phyloP scores from a whole-genome alignment of 2,888 invertebrate genomes.

The Rapana venosa region DNA sequence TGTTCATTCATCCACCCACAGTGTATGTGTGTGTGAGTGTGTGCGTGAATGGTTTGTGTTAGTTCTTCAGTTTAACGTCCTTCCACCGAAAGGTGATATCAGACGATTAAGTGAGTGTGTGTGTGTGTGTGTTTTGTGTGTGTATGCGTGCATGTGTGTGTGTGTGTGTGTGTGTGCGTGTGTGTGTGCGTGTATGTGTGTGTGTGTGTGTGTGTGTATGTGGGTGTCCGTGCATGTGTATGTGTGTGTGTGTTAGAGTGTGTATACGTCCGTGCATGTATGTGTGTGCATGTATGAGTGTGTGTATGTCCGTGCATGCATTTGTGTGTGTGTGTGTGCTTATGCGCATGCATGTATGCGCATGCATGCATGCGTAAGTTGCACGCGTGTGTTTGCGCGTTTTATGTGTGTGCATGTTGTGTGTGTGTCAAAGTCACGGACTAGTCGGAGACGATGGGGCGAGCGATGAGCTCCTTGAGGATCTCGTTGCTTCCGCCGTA shows the following conservation, averaged over 20 bases:
- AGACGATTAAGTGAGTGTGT: too few species aligned
- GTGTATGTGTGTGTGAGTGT: not conserved
- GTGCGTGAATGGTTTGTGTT: too few species aligned
- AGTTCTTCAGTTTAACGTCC: too few species aligned
- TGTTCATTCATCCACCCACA: too few species aligned
- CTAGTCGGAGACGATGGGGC: slow-evolving; percentile 64
- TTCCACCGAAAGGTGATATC: too few species aligned
- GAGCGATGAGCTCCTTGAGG: slow-evolving; percentile 79
- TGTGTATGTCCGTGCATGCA: not conserved
- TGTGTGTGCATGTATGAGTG: not conserved
- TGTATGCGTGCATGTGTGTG: too few species aligned
- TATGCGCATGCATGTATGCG: slow-evolving; percentile 16
- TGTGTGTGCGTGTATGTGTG: not conserved
- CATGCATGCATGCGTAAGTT: not conserved
- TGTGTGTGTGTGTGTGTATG: too few species aligned
- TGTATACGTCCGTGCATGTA: slow-evolving; percentile 8
- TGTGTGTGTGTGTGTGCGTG: too few species aligned
- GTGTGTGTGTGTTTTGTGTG: too few species aligned
- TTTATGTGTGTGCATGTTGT: too few species aligned
- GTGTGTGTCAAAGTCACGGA: not conserved
- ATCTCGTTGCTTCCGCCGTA: slow-evolving; percentile 80
- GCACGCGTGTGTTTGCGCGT: too few species aligned
- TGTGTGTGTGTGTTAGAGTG: not conserved
- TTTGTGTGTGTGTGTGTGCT: not conserved
- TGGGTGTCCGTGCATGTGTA: too few species aligned